phyloP scores from a whole-genome alignment of 2,797 vertebrate genomes.

The Enteromius mattozi region DNA sequence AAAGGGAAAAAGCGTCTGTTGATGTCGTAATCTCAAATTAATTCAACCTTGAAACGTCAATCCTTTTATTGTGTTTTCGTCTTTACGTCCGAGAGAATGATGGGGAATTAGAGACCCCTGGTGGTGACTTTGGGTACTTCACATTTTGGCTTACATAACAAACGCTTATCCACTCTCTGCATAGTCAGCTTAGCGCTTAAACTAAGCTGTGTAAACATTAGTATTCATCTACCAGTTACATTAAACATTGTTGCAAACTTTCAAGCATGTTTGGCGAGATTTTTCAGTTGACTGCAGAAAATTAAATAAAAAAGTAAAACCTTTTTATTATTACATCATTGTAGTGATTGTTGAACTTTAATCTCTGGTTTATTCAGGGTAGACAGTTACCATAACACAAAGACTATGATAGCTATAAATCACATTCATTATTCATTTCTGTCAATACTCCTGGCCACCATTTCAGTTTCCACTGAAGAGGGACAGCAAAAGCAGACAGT shows the following conservation, averaged over 20 bases:
- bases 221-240: constrained; percentile 17
- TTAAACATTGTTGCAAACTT: constrained; percentile 2
- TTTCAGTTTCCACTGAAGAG: constrained; percentile 38
- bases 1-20: not conserved
- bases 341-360: not conserved
- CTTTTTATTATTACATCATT: not conserved
- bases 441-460: constrained; percentile 19
- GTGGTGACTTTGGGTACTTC: constrained; percentile 27
- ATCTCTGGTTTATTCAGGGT: not conserved
- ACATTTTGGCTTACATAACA: constrained; percentile 48
- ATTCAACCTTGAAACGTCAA: not conserved
- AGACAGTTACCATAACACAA: not conserved
- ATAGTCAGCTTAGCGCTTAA: not conserved
- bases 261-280: not conserved
- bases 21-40: not conserved
- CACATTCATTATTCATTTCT: not conserved
- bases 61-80: not conserved
- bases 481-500: constrained; percentile 43
- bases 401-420: constrained; percentile 22
- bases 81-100: not conserved
- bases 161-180: constrained; percentile 23
- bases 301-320: not conserved
- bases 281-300: not conserved
- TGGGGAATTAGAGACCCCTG: constrained; percentile 47
- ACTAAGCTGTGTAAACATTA: constrained; percentile 19